A percentile compares a stretch with the other conserved stretches of the same genome.
phyloP scores from a whole-genome alignment of 1,140 invertebrate species.

The Wiebesia pumilae region DNA sequence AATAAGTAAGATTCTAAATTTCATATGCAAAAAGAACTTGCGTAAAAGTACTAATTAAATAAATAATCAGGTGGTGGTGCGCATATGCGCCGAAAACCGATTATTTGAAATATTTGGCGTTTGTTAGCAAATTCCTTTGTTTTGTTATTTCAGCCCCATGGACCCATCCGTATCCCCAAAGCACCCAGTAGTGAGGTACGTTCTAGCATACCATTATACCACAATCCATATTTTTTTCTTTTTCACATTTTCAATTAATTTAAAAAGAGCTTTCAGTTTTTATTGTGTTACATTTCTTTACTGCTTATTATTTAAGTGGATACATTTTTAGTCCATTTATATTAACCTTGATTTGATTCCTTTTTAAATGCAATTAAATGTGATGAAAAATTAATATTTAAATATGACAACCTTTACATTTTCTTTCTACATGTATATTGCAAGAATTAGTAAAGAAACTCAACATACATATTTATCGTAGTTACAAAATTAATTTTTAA shows the following conservation, averaged over 20 bases:
- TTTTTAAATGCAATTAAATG: no score
- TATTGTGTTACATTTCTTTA: background rate
- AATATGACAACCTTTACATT: no score
- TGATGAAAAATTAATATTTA: no score
- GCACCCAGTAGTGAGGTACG: slow-evolving; percentile 79
- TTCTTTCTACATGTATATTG: no score
- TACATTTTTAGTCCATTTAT: no score
- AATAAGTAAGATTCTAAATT: slow-evolving; percentile 32
- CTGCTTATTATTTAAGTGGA: background rate
- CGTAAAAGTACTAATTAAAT: slow-evolving; percentile 50
- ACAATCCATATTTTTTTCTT: slow-evolving; percentile 60
- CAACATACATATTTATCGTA: no score
- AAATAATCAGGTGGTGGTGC: slow-evolving; percentile 63
- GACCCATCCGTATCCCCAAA: slow-evolving; percentile 77
- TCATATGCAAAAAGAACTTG: slow-evolving; percentile 13
- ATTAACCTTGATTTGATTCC: no score
- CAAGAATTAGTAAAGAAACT: no score
- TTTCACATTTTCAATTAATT: slow-evolving; percentile 44
- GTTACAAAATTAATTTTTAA: no score
- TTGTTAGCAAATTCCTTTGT: slow-evolving; percentile 77
- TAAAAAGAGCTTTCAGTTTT: background rate
- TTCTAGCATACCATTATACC: slow-evolving; percentile 72
- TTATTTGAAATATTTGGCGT: slow-evolving; percentile 70
- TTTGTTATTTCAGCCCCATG: slow-evolving; percentile 81
- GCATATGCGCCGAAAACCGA: slow-evolving; percentile 59